phyloP scores from a whole-genome alignment of 2,113 vertebrate species.

The Bos indicus region DNA sequence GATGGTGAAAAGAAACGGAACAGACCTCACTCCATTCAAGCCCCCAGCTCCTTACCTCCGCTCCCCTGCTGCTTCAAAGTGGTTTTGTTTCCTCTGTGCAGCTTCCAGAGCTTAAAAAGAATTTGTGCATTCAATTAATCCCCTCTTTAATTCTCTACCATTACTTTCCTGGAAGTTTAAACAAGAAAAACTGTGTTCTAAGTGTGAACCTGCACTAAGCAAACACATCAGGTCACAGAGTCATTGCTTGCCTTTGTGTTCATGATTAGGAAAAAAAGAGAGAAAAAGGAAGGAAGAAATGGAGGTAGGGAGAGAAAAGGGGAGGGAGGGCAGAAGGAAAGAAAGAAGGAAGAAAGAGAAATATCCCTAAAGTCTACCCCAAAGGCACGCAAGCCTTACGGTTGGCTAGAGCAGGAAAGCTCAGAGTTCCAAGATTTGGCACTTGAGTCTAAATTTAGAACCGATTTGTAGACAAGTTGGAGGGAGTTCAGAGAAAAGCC shows the following conservation, averaged over 20 bases:
- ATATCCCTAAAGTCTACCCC: neutral
- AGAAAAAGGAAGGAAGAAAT: neutral
- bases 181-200: conserved; percentile 10
- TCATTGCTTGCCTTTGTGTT: neutral
- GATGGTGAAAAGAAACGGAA: neutral
- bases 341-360: neutral
- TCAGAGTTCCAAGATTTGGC: conserved; percentile 41
- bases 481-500: conserved; percentile 69
- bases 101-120: conserved; percentile 6
- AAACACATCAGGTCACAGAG: conserved; percentile 38
- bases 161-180: conserved; percentile 29
- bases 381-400: neutral
- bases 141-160: conserved; percentile 27
- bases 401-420: conserved; percentile 3
- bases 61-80: neutral
- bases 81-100: conserved; percentile 6
- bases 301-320: neutral
- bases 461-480: conserved; percentile 68
- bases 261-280: neutral
- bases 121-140: neutral
- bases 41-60: neutral
- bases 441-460: conserved; percentile 67
- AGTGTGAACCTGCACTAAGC: neutral
- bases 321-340: neutral
- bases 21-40: neutral